A percentile compares a stretch with the other conserved stretches of the same genome.
These are phyloP conservation scores for Eilema griseolum DNA, from an alignment of 2,888 invertebrate genomes.

Conservation along the genomic window DNA sequence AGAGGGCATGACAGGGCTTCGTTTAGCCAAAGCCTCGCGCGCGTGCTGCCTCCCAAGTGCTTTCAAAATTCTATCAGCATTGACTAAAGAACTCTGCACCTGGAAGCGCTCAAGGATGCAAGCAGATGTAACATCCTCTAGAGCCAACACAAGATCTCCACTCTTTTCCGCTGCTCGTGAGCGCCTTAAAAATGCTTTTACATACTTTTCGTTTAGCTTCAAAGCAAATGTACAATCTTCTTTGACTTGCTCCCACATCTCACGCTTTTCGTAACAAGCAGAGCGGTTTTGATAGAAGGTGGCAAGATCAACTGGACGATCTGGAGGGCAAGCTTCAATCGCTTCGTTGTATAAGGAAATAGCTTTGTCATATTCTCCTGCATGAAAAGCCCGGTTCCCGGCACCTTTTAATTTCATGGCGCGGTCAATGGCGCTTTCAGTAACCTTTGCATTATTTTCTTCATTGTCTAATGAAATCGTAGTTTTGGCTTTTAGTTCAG, in stretches of 20 bases:
- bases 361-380: conserved; percentile 96
- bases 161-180: conserved; percentile 94
- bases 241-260: conserved; percentile 94
- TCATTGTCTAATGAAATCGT: conserved; percentile 88
- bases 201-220: conserved; percentile 93
- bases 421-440: conserved; percentile 89
- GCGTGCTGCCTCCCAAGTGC: conserved; percentile 92
- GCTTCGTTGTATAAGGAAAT: conserved; percentile 96
- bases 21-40: conserved; percentile 90
- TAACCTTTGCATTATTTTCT: conserved; percentile 77
- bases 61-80: conserved; percentile 96
- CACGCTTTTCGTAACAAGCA: conserved; percentile 96
- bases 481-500: conserved; percentile 83
- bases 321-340: conserved; percentile 94
- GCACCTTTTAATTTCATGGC: conserved; percentile 94
- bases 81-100: conserved; percentile 92
- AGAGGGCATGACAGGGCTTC: conserved; percentile 93
- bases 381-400: conserved; percentile 95
- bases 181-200: conserved; percentile 94
- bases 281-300: conserved; percentile 98
- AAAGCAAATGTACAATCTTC: conserved; percentile 95
- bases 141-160: conserved; percentile 92
- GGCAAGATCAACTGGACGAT: conserved; percentile 91
- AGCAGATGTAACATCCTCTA: conserved; percentile 97
- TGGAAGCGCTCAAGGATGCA: conserved; percentile 96